These are phyloP conservation scores for Mormyrops boulengeri DNA, from an alignment of 2,797 vertebrate genomes.

Conservation along the genomic window DNA sequence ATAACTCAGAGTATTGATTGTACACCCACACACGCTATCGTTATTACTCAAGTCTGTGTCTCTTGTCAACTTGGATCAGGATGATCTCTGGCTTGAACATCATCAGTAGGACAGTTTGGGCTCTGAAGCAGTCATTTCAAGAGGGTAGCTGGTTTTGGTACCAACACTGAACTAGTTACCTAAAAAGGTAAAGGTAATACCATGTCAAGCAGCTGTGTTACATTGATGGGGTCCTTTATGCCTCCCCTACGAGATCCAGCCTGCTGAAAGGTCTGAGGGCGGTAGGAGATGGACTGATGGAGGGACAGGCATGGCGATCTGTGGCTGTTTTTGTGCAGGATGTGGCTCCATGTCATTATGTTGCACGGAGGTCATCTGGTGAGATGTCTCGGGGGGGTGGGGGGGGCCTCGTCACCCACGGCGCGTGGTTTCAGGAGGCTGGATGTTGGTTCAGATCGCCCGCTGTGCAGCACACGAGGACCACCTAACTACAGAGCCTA, in stretches of 20 bases:
- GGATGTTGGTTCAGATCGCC: neutral
- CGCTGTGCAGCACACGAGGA: neutral
- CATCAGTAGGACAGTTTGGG: conserved; percentile 5
- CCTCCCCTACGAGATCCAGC: neutral
- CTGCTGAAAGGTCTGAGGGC: neutral
- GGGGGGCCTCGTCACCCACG: neutral
- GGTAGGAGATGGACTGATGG: neutral
- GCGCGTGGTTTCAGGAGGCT: neutral
- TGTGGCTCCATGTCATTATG: neutral
- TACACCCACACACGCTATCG: conserved; percentile 2
- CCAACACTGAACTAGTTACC: conserved; percentile 3
- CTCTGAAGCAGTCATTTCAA: conserved; percentile 17
- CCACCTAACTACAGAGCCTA: conserved; percentile 4
- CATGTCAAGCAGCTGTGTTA: neutral
- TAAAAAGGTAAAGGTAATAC: neutral
- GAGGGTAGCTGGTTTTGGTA: neutral
- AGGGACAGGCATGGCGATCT: neutral
- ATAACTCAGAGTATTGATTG: conserved; percentile 8
- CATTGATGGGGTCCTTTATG: neutral
- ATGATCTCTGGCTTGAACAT: conserved; percentile 11
- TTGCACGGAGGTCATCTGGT: neutral
- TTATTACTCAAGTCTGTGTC: conserved; percentile 6
- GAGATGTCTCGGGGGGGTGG: neutral
- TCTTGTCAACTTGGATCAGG: conserved; percentile 10
- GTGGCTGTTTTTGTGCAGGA: neutral